Evolutionary conservation across 2,888 invertebrate species (phyloP).

Genomic region (Toxonevra muliebris): DNA sequence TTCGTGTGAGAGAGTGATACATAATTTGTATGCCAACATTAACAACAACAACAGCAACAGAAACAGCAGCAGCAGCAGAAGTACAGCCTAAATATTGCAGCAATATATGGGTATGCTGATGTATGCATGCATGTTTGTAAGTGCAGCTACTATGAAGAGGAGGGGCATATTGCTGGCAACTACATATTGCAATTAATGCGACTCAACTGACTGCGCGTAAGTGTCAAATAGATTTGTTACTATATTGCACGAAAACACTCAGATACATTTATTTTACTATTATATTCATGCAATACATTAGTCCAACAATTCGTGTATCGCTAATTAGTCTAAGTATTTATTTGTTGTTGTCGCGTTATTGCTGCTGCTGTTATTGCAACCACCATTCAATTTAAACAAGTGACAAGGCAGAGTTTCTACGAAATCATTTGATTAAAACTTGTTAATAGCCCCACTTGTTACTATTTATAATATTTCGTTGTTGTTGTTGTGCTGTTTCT

Average conservation of each 20-base stretch:
- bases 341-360: conserved; percentile 38
- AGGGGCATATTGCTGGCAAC: too few relatives aligned
- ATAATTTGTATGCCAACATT: conserved; percentile 11
- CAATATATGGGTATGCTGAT: not conserved
- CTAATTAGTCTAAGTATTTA: not conserved
- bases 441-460: too few relatives aligned
- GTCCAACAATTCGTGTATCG: not conserved
- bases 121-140: conserved; percentile 11
- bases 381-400: too few relatives aligned
- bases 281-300: not conserved
- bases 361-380: conserved; percentile 10
- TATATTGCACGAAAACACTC: not conserved
- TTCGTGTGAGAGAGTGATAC: not conserved
- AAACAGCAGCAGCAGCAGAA: not conserved
- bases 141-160: too few relatives aligned
- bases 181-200: too few relatives aligned
- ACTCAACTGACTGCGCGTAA: too few relatives aligned
- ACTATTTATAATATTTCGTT: too few relatives aligned
- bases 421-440: too few relatives aligned
- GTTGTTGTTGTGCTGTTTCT: too few relatives aligned
- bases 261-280: not conserved
- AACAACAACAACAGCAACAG: not conserved
- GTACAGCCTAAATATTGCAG: too few relatives aligned
- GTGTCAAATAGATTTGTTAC: too few relatives aligned
- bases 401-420: too few relatives aligned